Base-by-base conservation (phyloP, 2,797 vertebrate genomes). In the Phaenicophaeus curvirostris region DNA sequence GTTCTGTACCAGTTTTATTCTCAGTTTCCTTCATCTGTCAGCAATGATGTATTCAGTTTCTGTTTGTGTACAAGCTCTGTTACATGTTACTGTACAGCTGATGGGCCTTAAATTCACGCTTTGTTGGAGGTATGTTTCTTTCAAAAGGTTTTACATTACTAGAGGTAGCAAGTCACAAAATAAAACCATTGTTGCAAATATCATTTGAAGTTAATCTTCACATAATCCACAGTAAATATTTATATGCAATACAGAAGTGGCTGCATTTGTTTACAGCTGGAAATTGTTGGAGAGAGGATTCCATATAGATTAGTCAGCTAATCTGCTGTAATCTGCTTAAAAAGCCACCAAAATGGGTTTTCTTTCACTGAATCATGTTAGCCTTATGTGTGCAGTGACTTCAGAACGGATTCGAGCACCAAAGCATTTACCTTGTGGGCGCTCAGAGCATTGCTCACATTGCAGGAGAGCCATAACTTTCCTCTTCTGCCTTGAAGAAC, bases 281-380 rank as follows among this genome's bases (percentile, higher is more conserved):
- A 88, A 94, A 93, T 81, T 48, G 76, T 87, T 61, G 69, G 80
- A 90, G 94, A 95, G 79, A 85, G 96, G 96, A 95, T 96, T 97
- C 92, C 59, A 7, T 66, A 18, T 39, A 95, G 96, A 97, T 96
- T 96, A 95, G 95, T 81, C 28, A 14, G 25, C 50, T 96, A 95
- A 97, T 96, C 95, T 95, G 92, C 76, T 73, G 82, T 96, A 96
- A 96, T 96, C 97, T 96, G 37, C 94, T 96, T 96, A 92, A 87
- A 93, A 95, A 87, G 83, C 82, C 54, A 75, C 69, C 5, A 2
- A 74, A 85, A 85, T 73, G 78, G 93, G 63, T 84, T 95, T 88
- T 88, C 58, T 84, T 94, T 77, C 74, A 33, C 80, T 24, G 71
- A 73, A 90, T 95, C 83, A 44, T 8, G 61, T 85, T 75, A 77